phyloP scores from a whole-genome alignment of 2,888 invertebrate species.

The Acanthosepion lycidas region DNA sequence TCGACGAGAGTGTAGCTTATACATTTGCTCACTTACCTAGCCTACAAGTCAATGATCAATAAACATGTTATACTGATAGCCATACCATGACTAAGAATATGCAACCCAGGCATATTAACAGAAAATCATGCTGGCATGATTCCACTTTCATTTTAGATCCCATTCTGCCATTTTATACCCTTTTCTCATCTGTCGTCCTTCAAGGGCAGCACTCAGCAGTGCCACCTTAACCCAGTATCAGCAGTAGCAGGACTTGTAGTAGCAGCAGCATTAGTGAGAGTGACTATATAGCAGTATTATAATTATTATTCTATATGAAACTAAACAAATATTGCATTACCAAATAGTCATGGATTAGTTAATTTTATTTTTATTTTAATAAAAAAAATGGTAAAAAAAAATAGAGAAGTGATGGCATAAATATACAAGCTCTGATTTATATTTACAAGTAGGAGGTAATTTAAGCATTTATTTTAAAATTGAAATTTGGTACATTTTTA shows the following conservation, averaged over 20 bases:
- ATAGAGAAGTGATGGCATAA: not conserved
- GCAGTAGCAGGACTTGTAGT: not conserved
- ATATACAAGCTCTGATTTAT: not conserved
- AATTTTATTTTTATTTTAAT: not conserved
- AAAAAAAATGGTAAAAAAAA: not conserved
- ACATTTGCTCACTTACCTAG: not conserved
- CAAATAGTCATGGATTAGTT: not conserved
- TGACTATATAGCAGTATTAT: too few relatives aligned
- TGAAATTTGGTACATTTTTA: not conserved
- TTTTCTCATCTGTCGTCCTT: constrained; percentile 11
- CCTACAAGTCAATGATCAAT: constrained; percentile 6
- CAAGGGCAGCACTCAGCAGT: not conserved
- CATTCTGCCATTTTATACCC: constrained; percentile 9
- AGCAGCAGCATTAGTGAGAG: not conserved
- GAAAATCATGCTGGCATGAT: constrained; percentile 34
- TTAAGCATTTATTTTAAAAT: not conserved
- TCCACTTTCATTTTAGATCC: constrained; percentile 24
- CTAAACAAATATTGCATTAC: not conserved
- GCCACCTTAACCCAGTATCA: not conserved
- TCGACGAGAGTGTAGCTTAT: not conserved
- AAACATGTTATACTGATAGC: constrained; percentile 43
- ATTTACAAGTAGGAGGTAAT: not conserved
- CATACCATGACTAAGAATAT: constrained; percentile 44
- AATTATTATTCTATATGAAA: not conserved
- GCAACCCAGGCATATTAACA: constrained; percentile 34